Percentiles rank a stretch among this genome's conserved stretches.
Conservation (phyloP, 2,113 vertebrate species). For the Pan troglodytes region DNA sequence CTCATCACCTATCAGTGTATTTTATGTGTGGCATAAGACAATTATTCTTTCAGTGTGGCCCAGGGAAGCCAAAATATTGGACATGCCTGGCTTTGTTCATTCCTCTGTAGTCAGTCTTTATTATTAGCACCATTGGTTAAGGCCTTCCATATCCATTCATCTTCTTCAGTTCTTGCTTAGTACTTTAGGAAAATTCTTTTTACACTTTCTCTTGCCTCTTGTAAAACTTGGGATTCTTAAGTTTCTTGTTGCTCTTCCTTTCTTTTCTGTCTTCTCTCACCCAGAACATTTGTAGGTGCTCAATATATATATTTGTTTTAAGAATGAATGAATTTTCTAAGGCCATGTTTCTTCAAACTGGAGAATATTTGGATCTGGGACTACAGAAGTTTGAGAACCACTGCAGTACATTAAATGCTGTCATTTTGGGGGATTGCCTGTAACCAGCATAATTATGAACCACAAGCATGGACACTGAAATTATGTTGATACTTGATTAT, state of each 20-base stretch:
- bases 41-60: too few species aligned
- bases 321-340: conserved; percentile 7
- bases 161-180: not conserved
- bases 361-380: not conserved
- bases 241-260: not conserved
- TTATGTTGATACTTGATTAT: conserved; percentile 40
- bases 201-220: not conserved
- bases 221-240: not conserved
- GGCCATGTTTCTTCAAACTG: not conserved
- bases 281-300: not conserved
- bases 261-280: not conserved
- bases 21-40: too few species aligned
- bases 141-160: not conserved
- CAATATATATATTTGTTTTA: conserved; percentile 3
- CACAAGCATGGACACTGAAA: not conserved
- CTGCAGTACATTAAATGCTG: not conserved
- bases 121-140: not conserved
- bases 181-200: not conserved
- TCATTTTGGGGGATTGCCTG: not conserved
- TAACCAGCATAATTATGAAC: not conserved
- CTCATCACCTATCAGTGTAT: too few species aligned
- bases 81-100: not conserved
- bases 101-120: not conserved
- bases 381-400: conserved; percentile 8
- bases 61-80: too few species aligned